Conservation (phyloP, 2,888 invertebrate genomes). For the Bellardia bayeri region DNA sequence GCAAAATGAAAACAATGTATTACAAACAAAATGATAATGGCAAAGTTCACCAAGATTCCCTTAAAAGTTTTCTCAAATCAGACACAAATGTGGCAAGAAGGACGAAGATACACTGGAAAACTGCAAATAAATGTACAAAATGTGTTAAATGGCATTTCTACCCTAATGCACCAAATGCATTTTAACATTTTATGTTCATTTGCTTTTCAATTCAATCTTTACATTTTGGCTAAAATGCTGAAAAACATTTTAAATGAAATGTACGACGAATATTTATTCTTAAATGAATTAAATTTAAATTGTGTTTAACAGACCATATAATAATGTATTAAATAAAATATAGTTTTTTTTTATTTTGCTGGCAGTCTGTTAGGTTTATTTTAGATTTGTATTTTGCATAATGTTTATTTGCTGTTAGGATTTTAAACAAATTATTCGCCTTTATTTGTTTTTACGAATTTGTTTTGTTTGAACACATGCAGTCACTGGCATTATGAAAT, state of each 20-base stretch:
- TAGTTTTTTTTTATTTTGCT: neutral
- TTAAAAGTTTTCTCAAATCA: slow-evolving; percentile 19
- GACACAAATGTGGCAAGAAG: neutral
- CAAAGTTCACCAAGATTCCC: slow-evolving; percentile 45
- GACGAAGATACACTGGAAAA: neutral
- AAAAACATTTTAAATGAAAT: slow-evolving; percentile 25
- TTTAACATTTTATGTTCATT: slow-evolving; percentile 9
- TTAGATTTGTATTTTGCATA: neutral
- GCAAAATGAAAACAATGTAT: slow-evolving; percentile 28
- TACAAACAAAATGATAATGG: slow-evolving; percentile 27
- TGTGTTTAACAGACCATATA: slow-evolving; percentile 39
- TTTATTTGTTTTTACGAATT: too few species aligned
- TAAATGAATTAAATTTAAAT: slow-evolving; percentile 35
- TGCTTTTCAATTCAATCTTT: neutral
- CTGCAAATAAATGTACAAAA: slow-evolving; percentile 21
- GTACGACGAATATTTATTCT: neutral
- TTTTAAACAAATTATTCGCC: neutral
- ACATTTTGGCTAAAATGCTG: slow-evolving; percentile 13
- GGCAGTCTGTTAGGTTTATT: neutral
- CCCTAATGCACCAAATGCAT: slow-evolving; percentile 59
- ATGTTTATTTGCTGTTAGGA: neutral
- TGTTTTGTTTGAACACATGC: slow-evolving; percentile 12
- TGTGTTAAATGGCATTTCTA: slow-evolving; percentile 36
- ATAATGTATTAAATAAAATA: neutral
- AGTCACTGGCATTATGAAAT: slow-evolving; percentile 14